Base-by-base conservation (phyloP, 2,888 invertebrate genomes). In the Eulithis testata region DNA sequence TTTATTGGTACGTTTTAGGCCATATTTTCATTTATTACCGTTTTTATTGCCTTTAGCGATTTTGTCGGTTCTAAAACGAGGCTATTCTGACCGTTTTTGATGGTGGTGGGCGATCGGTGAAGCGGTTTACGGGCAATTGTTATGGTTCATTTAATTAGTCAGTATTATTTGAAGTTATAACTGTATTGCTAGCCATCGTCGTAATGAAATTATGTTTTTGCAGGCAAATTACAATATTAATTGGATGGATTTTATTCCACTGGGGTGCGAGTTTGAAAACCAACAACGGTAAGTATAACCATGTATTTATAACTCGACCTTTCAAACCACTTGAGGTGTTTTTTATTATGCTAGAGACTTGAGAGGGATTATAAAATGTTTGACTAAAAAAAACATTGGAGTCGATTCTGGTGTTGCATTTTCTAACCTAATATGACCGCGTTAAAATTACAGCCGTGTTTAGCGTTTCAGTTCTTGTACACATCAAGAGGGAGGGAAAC, bases 21-120 rank as follows among this genome's bases (percentile, higher is more conserved):
- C 82, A 82, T 84, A 89, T 85, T 86, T 88, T 85, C 82, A 85
- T 87, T 88, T 81, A 83, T 87, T 80, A 81, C 73, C 68, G 73
- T 73, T 80, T 77, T 75, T 71, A 73, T 67, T 67, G 66, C 70
- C 70, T 3, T 72, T 60, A 63, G 71, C 72, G 67, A 73, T 77
- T 79, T 68, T 61, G 77, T 75, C 73, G 75, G 78, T 76, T 77
- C 75, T 77, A 77, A 49, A 76, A 74, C 63, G 72, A 47, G 66
- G 70, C 73, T 73, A 76, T 81, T 79, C 73, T 73, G 74, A 60
- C 68, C 68, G 64, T 51, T 66, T 64, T 70, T 58, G 62, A 57
- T 59, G 66, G 58, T 51, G 79, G 79, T 77, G 21, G 50, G 50
- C 49, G 40, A 37, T 12, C 37, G 43, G 59, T 62, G 81, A 83